Percentiles rank a stretch among this genome's conserved stretches.
phyloP scores from a whole-genome alignment of 2,888 invertebrate genomes.

The Acronicta alni region DNA sequence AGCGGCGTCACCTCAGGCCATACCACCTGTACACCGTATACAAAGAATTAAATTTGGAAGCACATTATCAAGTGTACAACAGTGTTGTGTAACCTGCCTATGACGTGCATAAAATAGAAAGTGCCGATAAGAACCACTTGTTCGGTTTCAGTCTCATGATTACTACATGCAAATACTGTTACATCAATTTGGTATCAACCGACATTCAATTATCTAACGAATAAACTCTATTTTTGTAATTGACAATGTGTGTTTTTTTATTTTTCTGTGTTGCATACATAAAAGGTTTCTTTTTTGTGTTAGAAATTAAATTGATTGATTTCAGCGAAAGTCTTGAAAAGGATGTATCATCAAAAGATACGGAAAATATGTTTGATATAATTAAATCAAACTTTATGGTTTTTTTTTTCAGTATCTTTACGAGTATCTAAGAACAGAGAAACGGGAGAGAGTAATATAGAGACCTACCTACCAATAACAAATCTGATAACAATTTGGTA shows the following conservation, averaged over 20 bases:
- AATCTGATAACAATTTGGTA: too few relatives aligned
- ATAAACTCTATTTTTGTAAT: slow-evolving; percentile 42
- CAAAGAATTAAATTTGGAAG: slow-evolving; percentile 65
- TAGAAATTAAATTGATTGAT: too few relatives aligned
- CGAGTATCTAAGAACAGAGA: too few relatives aligned
- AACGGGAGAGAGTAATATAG: too few relatives aligned
- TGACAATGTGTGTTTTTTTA: slow-evolving; percentile 31
- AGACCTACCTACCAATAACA: too few relatives aligned
- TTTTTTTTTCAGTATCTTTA: too few relatives aligned
- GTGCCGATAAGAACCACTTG: slow-evolving; percentile 65
- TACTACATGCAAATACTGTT: slow-evolving; percentile 69
- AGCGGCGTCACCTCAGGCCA: slow-evolving; percentile 7
- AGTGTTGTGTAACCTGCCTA: slow-evolving; percentile 63
- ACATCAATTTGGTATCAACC: slow-evolving; percentile 60
- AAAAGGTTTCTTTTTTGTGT: too few relatives aligned
- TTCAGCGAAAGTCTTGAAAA: too few relatives aligned
- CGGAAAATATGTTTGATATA: too few relatives aligned
- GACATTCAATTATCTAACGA: slow-evolving; percentile 56
- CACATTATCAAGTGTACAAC: slow-evolving; percentile 56
- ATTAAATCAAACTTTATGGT: too few relatives aligned
- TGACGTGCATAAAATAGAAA: slow-evolving; percentile 70
- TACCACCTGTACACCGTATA: slow-evolving; percentile 25
- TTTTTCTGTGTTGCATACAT: slow-evolving; percentile 10
- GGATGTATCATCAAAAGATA: too few relatives aligned
- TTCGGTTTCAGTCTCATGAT: slow-evolving; percentile 67